A percentile compares a stretch with the other conserved stretches of the same genome.
These are phyloP conservation scores for Oscheius onirici DNA, from an alignment of 2,888 invertebrate species.

Conservation along the genomic window DNA sequence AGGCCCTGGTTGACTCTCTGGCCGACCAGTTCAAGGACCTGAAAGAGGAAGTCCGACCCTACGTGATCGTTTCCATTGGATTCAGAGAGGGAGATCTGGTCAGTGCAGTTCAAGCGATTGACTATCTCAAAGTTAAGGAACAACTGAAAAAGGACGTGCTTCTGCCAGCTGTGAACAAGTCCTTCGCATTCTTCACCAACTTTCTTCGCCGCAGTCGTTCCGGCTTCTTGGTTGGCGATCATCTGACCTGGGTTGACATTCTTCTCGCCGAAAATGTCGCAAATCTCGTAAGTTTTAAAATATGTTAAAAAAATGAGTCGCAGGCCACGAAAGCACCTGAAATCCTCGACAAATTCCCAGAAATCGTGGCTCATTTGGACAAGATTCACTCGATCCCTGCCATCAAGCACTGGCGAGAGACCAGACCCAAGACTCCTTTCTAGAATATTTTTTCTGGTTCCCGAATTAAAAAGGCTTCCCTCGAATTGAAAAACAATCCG, in stretches of 20 bases:
- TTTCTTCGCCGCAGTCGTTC: constrained; percentile 42
- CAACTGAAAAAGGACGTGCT: constrained; percentile 45
- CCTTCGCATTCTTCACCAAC: constrained; percentile 51
- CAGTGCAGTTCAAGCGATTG: background rate
- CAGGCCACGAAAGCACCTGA: background rate
- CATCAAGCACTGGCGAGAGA: constrained; percentile 59
- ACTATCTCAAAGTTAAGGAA: constrained; percentile 1
- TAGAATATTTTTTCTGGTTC: background rate
- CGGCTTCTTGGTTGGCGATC: constrained; percentile 57
- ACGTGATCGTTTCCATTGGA: constrained; percentile 45
- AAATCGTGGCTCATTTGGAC: constrained; percentile 49
- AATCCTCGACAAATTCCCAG: background rate
- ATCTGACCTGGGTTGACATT: constrained; percentile 60
- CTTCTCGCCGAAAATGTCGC: constrained; percentile 50
- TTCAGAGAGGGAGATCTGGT: constrained; percentile 49
- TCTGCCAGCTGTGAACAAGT: constrained; percentile 55
- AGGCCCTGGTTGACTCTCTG: constrained; percentile 53
- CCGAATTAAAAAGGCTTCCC: background rate
- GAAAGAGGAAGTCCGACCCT: constrained; percentile 41
- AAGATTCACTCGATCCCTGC: constrained; percentile 56
- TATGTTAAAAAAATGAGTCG: background rate
- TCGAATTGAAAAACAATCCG: constrained; percentile 4
- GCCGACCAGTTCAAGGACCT: constrained; percentile 58
- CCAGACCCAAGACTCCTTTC: constrained; percentile 53
- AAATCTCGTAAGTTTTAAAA: background rate